Evolutionary conservation across 2,113 vertebrate species (phyloP).

Genomic region (Guaruba guarouba): DNA sequence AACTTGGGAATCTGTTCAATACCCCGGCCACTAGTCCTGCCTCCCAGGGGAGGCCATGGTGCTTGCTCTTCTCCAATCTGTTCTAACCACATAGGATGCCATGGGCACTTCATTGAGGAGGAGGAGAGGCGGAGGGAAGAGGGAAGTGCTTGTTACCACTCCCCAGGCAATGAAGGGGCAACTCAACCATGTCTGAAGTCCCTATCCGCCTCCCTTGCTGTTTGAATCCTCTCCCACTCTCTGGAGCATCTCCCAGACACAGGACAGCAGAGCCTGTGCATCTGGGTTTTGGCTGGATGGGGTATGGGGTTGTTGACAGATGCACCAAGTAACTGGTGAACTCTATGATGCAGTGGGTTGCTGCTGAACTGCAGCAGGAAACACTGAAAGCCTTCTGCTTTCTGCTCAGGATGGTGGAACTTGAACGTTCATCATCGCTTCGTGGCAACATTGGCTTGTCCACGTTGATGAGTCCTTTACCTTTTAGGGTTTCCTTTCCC

Average conservation of each 20-base stretch:
- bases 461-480: not conserved
- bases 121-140: not conserved
- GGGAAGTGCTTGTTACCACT: not conserved
- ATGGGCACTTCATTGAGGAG: not conserved
- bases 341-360: not conserved
- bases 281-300: not conserved
- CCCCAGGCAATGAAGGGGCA: not conserved
- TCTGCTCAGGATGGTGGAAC: not conserved
- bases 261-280: not conserved
- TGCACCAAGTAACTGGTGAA: not conserved
- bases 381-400: not conserved
- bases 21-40: not conserved
- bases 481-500: not conserved
- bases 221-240: not conserved
- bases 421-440: not conserved
- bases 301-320: not conserved
- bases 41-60: not conserved
- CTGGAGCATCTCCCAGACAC: not conserved
- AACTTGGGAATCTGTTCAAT: not conserved
- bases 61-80: not conserved
- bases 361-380: not conserved
- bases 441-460: rapidly evolving
- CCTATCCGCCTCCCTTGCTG: not conserved
- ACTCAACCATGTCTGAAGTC: not conserved
- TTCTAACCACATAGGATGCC: not conserved